Base-by-base conservation (phyloP, 2,113 vertebrate species). In the Ivindomyrus marchei region DNA sequence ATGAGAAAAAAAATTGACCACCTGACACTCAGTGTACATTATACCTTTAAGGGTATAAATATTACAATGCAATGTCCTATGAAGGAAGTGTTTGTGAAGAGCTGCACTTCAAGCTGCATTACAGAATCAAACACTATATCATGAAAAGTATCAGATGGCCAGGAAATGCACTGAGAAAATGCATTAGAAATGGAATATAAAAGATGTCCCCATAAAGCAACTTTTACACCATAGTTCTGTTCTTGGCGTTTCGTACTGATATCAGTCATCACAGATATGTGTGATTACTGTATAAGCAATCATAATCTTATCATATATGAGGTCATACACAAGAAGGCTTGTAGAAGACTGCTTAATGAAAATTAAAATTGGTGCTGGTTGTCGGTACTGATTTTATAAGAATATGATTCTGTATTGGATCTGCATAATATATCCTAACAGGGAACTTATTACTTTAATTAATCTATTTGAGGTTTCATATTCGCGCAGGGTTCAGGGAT, bases 331-430 rank as follows among this genome's bases (percentile, higher is more conserved):
- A 89, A 89, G 91, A 84, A 7, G 85, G 70, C 88, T 89, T 91
- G 45, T 85, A 89, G 91, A 92, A 92, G 31, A 36, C 56, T 89
- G 88, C 90, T 90, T 92, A 91, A 93, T 92, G 90, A 92, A 92
- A 93, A 93, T 91, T 86, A 92, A 89, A 91, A 92, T 90, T 90
- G 80, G 58, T 80, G 74, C 80, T 87, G 80, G 88, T 87, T 56
- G 8, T 91, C 84, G 31, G 19, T 87, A 90, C 92, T 85, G 91
- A 92, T 92, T 92, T 84, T 19, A 53, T 27, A 46, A 10, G 62
- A 19, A 88, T 91, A 84, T 91, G 90, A 77, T 90, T 91, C 91
- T 89, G 89, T 83, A 88, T 90, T 88, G 77, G 89, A 91, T 91
- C 85, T 47, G 85, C 91, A 90, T 88, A 92, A 89, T 88, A 92